Conservation (phyloP, 37 sponge, comb jelly and placozoan genomes). For the Dysidea cf. avara region DNA sequence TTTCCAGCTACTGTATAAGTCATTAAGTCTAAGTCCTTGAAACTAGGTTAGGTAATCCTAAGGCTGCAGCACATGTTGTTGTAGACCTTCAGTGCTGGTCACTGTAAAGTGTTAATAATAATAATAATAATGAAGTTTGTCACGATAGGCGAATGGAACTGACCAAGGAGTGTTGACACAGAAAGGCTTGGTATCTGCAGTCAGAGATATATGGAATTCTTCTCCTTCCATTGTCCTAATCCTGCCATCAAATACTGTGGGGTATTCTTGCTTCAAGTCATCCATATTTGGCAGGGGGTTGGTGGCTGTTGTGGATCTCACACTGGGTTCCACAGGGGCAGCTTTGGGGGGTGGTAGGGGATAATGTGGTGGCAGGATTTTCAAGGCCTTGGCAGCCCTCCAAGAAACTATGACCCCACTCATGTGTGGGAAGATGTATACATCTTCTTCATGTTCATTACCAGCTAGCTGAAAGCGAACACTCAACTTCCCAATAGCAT, state of each 20-base stretch:
- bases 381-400: neutral
- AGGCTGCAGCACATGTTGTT: too few relatives aligned
- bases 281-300: neutral
- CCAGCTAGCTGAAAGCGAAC: neutral
- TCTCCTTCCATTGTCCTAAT: constrained; percentile 13
- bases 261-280: neutral
- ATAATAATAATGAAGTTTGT: too few relatives aligned
- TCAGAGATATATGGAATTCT: neutral
- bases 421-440: constrained; percentile 3
- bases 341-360: neutral
- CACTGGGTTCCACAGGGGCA: neutral
- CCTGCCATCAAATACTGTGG: neutral
- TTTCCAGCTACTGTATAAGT: too few relatives aligned
- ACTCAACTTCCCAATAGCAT: neutral
- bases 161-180: too few relatives aligned
- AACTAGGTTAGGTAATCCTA: too few relatives aligned
- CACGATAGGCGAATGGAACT: constrained; percentile 1
- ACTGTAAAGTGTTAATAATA: too few relatives aligned
- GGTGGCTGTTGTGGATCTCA: neutral
- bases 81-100: too few relatives aligned
- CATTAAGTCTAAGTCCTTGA: too few relatives aligned
- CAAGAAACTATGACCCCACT: neutral
- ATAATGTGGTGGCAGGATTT: constrained; percentile 15
- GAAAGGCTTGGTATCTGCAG: neutral
- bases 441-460: neutral